phyloP scores from a whole-genome alignment of 2,888 invertebrate genomes.

The Petrolisthes cinctipes region DNA sequence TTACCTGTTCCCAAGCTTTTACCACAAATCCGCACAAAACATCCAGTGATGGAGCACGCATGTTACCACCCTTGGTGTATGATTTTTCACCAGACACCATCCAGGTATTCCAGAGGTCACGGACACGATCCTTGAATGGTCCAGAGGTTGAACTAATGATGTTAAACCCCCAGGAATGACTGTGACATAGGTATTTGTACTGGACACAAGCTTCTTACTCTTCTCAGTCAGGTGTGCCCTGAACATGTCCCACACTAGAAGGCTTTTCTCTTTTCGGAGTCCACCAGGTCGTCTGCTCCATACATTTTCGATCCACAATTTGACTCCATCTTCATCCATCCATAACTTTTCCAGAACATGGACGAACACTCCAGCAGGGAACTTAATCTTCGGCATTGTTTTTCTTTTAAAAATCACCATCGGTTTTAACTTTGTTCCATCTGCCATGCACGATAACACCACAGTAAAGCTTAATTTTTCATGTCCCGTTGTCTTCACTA shows the following conservation, averaged over 20 bases:
- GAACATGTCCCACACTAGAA: too few relatives aligned
- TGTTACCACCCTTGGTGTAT: neutral
- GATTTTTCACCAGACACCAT: too few relatives aligned
- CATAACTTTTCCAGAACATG: neutral
- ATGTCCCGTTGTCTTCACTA: neutral
- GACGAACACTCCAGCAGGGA: neutral
- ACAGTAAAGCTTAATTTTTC: neutral
- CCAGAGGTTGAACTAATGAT: constrained; percentile 33
- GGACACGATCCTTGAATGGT: constrained; percentile 26
- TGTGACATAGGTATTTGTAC: neutral
- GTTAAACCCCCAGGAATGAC: constrained; percentile 21
- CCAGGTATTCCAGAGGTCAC: too few relatives aligned
- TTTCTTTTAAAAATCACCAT: constrained; percentile 9
- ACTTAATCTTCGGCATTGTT: neutral
- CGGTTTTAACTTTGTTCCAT: constrained; percentile 12
- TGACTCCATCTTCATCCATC: neutral
- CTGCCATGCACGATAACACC: constrained; percentile 1
- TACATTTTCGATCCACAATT: neutral
- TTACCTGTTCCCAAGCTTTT: constrained; percentile 23
- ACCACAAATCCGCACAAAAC: constrained; percentile 20
- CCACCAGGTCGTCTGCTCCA: too few relatives aligned
- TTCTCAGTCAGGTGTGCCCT: too few relatives aligned
- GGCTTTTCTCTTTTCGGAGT: too few relatives aligned
- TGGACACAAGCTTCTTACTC: too few relatives aligned
- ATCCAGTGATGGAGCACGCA: constrained; percentile 19